phyloP scores from a whole-genome alignment of 2,888 invertebrate genomes.

The Ormyrus thymus region DNA sequence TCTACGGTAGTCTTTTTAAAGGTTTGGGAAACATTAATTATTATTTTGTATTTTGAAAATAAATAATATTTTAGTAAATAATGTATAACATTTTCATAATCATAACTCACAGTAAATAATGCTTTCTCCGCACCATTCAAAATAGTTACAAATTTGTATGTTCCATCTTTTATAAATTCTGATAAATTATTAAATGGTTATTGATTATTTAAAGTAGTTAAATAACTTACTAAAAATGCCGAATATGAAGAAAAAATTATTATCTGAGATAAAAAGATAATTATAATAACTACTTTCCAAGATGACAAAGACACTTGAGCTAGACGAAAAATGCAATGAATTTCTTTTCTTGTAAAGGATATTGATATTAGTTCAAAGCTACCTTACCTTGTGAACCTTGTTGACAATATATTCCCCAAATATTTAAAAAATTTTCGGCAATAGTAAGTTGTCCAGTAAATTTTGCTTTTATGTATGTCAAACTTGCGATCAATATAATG shows the following conservation, averaged over 20 bases:
- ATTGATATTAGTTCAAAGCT: neutral
- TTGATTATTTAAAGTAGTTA: neutral
- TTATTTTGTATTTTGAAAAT: too few relatives aligned
- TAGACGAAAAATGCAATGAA: neutral
- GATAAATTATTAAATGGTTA: conserved; percentile 16
- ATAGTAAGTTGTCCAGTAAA: neutral
- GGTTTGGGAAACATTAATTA: too few relatives aligned
- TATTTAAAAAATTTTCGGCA: conserved; percentile 22
- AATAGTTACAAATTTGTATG: conserved; percentile 29
- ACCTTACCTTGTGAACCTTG: conserved; percentile 51
- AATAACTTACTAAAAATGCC: conserved; percentile 30
- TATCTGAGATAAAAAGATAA: conserved; percentile 14
- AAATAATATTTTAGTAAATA: neutral
- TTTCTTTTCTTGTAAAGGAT: too few relatives aligned
- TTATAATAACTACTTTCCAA: too few relatives aligned
- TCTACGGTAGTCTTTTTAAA: neutral
- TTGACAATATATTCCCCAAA: conserved; percentile 58
- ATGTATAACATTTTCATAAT: neutral
- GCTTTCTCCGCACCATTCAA: conserved; percentile 17
- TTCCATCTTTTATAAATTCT: conserved; percentile 19
- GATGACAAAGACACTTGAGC: neutral
- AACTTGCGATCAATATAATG: too few relatives aligned
- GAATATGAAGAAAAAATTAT: conserved; percentile 21
- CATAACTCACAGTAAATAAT: conserved; percentile 10
- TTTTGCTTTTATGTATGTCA: too few relatives aligned